Base-by-base conservation (phyloP, 1,140 invertebrate genomes). In the Drosophila truncata region DNA sequence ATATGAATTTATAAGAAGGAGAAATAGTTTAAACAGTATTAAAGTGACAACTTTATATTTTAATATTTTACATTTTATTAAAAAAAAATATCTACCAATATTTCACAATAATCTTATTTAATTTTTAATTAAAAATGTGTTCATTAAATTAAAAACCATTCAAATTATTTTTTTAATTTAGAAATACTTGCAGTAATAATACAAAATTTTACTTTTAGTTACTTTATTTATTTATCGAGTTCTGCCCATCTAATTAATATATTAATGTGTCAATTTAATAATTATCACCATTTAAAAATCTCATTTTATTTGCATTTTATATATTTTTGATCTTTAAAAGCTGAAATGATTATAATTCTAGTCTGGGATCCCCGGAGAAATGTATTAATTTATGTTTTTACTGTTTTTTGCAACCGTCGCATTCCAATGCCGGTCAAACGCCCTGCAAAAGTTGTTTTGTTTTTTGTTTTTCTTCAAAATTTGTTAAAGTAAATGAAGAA, bases 341-440 rank as follows among this genome's bases (percentile, higher is more conserved):
- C 29, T 18, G 11, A 3, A 20, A 14, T 33, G 14, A 52, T 23
- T 20, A 9, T 20, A 52, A 52, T 52, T 52, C 50, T 14, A 16
- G 2, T 35, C 50, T 52, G 29, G 0, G 29, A 35, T 14, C 14
- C 49, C n/a, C 18, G 13, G 8, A 35, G 20, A 35, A 54, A 35
- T 59, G n/a, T 33, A 58, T 35, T 71, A 49, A 50, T 50, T n/a
- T 27, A 6, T 7, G 1, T n/a, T 44, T 70, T 33, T 35, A 27
- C 18, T 67, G n/a, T 35, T 20, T n/a, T 31, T 27, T n/a, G 13
- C 6, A 9, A 10, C 33, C 2, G 0, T n/a, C 66, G 11, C 35
- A 72, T 72, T 72, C 65, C 50, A 70, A 58, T 47, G 49, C 52
- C 69, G 69, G 65, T 72, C 69, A 71, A 72, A 72, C 27, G 33